These are phyloP conservation scores for Pelosia muscerda DNA, from an alignment of 2,888 invertebrate species.

Conservation along the genomic window DNA sequence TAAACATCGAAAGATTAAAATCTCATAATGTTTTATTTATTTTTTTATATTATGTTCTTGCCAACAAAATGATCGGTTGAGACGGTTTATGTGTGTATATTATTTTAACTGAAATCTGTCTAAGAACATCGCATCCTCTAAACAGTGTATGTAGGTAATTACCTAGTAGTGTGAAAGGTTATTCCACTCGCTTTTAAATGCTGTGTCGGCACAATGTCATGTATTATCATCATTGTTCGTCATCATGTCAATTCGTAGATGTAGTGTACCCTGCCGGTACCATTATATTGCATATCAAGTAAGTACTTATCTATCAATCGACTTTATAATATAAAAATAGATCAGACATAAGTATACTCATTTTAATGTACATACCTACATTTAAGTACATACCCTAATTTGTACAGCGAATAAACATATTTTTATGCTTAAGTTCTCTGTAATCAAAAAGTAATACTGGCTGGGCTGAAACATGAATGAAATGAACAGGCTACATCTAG, in stretches of 20 bases:
- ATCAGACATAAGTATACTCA: slow-evolving; percentile 55
- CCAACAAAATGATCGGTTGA: slow-evolving; percentile 46
- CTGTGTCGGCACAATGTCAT: slow-evolving; percentile 63
- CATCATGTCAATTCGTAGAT: slow-evolving; percentile 53
- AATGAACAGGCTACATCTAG: not conserved
- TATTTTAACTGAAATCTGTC: slow-evolving; percentile 42
- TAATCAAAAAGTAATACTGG: too few relatives aligned
- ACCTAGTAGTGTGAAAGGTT: slow-evolving; percentile 64
- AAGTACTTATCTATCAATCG: slow-evolving; percentile 42
- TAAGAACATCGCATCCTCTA: slow-evolving; percentile 57
- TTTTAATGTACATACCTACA: slow-evolving; percentile 37
- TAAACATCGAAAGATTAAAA: slow-evolving; percentile 19
- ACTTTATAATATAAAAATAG: slow-evolving; percentile 53
- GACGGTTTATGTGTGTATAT: slow-evolving; percentile 53
- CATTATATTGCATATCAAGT: slow-evolving; percentile 63
- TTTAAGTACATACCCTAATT: not conserved
- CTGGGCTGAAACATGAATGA: too few relatives aligned
- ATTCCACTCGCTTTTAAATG: slow-evolving; percentile 76
- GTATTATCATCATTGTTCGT: slow-evolving; percentile 30
- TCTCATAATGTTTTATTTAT: not conserved
- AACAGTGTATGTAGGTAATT: slow-evolving; percentile 32
- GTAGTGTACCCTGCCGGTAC: slow-evolving; percentile 46
- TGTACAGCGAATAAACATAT: slow-evolving; percentile 16
- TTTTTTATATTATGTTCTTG: slow-evolving; percentile 46
- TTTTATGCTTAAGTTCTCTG: slow-evolving; percentile 15